These are phyloP conservation scores for Tyria jacobaeae DNA, from an alignment of 2,888 invertebrate species.

Conservation along the genomic window DNA sequence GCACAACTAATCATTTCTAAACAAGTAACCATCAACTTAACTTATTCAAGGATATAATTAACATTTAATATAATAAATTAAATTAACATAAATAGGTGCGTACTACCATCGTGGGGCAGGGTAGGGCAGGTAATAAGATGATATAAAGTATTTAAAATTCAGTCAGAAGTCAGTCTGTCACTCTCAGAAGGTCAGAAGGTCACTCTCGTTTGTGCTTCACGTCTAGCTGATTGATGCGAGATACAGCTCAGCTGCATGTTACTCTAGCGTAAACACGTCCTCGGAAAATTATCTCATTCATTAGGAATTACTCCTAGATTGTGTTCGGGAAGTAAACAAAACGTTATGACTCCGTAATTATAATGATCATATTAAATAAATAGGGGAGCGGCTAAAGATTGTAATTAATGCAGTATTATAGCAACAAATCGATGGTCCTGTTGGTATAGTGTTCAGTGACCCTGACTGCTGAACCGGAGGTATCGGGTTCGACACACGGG, in stretches of 20 bases:
- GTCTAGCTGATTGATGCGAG: slow-evolving; percentile 33
- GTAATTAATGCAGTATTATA: too few species aligned
- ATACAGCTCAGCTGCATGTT: slow-evolving; percentile 23
- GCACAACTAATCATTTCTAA: too few species aligned
- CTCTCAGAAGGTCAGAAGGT: too few species aligned
- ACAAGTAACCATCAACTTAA: neutral
- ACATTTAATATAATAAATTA: slow-evolving; percentile 2
- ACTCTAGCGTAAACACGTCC: slow-evolving; percentile 9
- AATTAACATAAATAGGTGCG: slow-evolving; percentile 23
- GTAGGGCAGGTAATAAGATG: slow-evolving; percentile 6
- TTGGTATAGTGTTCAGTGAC: too few species aligned
- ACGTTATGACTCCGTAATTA: neutral
- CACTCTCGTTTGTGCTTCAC: slow-evolving; percentile 25
- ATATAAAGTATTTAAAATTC: slow-evolving; percentile 21
- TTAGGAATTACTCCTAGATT: neutral
- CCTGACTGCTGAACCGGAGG: too few species aligned
- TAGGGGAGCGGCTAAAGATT: neutral
- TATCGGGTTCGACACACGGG: too few species aligned
- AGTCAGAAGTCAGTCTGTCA: too few species aligned
- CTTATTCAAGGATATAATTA: neutral
- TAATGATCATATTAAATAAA: neutral
- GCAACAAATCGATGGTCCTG: too few species aligned
- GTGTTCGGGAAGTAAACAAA: neutral
- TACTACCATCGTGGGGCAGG: slow-evolving; percentile 26
- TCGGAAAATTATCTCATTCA: slow-evolving; percentile 15